Base-by-base conservation (phyloP, 2,113 vertebrate genomes). In the Pseudorectes ferrugineus region DNA sequence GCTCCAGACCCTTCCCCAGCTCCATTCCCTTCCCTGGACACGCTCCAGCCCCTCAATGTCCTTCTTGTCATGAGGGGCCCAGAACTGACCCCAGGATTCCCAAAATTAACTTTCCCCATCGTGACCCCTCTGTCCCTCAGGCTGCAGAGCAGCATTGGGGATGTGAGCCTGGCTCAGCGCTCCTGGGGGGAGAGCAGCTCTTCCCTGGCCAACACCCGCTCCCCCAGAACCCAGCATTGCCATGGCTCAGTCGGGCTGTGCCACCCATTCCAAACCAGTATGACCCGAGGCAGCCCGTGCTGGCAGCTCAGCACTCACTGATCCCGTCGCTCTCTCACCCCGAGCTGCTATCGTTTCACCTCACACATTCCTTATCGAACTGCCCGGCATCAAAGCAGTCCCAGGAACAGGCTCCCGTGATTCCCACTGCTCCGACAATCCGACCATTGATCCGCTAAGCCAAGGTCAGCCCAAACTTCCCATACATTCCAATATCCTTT, bases 391-490 rank as follows among this genome's bases (percentile, higher is more conserved):
- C 63, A 28, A 59, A 92, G 63, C 85, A 23, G 28, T 2, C 28
- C 67, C 24, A 8, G 67, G 28, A 57, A 7, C 62, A 21, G 33
- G 24, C 35, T 54, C 6, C 68, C 1, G 1, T 1, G 2, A 25
- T 35, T 68, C 83, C 89, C 0, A 0, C 33, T 14, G 16, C 85
- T 57, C 77, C 19, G 1, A 54, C 49, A 59, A 25, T 17, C 73
- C 33, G 3, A 5, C n/a, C 36, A 1, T 15, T 49, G 54, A 51
- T 18, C 78, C 0, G 0, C 58, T 6, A 6, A 57, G 20, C 38
- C 88, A 54, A 89, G 85, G 72, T 58, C 76, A 86, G 48, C 61
- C 55, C 33, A 5, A 14, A 14, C 28, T 52, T 82, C 72, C 35
- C 43, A 7, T 0, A 7, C 5, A 3, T 66, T 71, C 23, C 3